phyloP scores from a whole-genome alignment of 2,797 vertebrate species.

The Neomorphus geoffroyi region DNA sequence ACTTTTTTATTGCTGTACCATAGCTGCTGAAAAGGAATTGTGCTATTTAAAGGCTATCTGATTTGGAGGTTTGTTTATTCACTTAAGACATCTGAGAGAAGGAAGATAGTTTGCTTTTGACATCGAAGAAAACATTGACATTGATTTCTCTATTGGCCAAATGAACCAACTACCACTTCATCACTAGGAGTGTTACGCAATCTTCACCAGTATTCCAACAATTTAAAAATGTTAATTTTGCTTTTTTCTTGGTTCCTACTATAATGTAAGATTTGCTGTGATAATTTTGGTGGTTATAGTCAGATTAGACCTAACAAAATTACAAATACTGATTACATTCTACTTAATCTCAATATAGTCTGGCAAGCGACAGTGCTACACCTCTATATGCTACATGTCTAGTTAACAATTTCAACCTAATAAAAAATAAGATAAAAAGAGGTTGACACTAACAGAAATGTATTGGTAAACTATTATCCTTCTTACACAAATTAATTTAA shows the following conservation, averaged over 20 bases:
- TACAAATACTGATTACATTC: background rate
- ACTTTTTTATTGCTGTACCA: background rate
- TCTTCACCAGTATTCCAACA: background rate
- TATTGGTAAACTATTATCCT: background rate
- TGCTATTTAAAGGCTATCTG: background rate
- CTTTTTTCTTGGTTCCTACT: background rate
- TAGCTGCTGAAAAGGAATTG: background rate
- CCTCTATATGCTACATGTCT: background rate
- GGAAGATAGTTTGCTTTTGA: background rate
- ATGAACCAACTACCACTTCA: background rate
- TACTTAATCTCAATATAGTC: background rate
- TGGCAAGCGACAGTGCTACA: background rate
- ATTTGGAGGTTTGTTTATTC: background rate
- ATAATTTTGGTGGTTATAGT: background rate
- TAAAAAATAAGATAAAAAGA: background rate
- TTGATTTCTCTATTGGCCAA: background rate
- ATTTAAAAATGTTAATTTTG: background rate
- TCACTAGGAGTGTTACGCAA: background rate
- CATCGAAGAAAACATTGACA: background rate
- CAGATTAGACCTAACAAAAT: background rate
- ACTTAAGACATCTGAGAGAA: background rate
- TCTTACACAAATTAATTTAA: background rate
- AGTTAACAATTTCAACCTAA: background rate
- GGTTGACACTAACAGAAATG: background rate
- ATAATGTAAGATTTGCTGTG: background rate